These are phyloP conservation scores for Mionectes macconnelli DNA, from an alignment of 2,113 vertebrate genomes.

Conservation along the genomic window DNA sequence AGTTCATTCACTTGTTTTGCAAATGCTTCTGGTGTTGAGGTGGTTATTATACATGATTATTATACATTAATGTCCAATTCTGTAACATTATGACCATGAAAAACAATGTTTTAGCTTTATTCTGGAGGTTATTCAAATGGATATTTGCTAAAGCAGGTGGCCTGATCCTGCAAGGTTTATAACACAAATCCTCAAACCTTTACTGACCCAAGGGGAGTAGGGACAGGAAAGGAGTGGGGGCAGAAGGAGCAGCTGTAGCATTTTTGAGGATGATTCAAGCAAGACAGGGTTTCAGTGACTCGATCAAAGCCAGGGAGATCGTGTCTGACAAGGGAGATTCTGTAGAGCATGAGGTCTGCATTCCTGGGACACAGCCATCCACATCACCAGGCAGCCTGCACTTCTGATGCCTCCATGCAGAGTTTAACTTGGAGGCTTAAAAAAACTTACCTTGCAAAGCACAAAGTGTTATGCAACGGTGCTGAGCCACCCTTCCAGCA, in stretches of 20 bases:
- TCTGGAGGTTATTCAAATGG: not conserved
- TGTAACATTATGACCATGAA: not conserved
- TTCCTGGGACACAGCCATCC: slow-evolving; percentile 16
- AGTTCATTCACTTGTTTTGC: not conserved
- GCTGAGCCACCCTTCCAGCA: not conserved
- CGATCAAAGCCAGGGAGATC: not conserved
- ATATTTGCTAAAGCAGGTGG: not conserved
- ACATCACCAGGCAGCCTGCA: not conserved
- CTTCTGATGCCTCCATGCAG: not conserved
- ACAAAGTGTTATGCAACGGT: not conserved
- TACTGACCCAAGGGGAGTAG: not conserved
- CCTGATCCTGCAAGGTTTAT: not conserved
- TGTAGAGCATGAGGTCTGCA: not conserved
- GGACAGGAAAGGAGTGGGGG: not conserved
- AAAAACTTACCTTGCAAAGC: not conserved
- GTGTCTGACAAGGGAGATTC: not conserved
- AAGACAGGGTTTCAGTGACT: not conserved
- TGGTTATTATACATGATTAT: not conserved
- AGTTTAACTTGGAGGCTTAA: not conserved
- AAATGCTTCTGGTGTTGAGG: not conserved
- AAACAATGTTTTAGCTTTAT: not conserved
- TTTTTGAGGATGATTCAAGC: not conserved
- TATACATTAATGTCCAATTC: not conserved
- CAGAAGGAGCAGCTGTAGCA: not conserved
- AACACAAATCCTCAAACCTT: not conserved